Conservation (phyloP, 2,113 vertebrate genomes). For the Pseudorectes ferrugineus region DNA sequence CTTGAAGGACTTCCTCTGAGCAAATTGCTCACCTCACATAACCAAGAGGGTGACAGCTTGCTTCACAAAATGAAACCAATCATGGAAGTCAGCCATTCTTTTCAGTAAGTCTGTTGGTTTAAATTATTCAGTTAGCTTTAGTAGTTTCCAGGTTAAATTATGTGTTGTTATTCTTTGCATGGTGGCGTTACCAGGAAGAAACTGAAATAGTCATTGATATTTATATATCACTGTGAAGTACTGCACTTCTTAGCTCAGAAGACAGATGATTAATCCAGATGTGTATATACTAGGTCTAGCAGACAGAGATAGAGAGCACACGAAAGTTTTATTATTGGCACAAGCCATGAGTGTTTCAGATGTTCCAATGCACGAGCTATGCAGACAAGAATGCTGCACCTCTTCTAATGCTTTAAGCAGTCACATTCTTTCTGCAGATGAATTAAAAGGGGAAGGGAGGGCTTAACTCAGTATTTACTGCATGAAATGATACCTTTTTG, state of each 20-base stretch:
- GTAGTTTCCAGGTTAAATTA: background rate
- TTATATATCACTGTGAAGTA: background rate
- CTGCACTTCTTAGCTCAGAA: background rate
- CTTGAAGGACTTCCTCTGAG: background rate
- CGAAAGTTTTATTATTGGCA: constrained; percentile 7
- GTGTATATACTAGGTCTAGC: background rate
- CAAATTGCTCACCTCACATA: background rate
- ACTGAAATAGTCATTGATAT: background rate
- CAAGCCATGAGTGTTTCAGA: background rate
- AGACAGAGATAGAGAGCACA: constrained; percentile 4
- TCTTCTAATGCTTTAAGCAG: constrained; percentile 57
- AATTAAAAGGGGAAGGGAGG: background rate
- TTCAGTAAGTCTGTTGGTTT: background rate
- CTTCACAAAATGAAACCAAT: background rate
- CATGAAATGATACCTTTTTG: background rate
- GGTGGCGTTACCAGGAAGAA: background rate
- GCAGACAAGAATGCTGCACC: constrained; percentile 3
- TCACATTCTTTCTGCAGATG: constrained; percentile 24
- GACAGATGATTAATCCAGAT: constrained; percentile 22
- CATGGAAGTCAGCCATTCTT: background rate
- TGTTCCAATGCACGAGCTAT: constrained; percentile 38
- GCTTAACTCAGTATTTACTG: background rate
- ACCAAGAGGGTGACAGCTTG: background rate
- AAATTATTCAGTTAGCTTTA: background rate
- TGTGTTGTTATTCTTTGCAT: background rate